Base-by-base conservation (phyloP, 1,140 invertebrate species). In the Cecropterus lyciades region DNA sequence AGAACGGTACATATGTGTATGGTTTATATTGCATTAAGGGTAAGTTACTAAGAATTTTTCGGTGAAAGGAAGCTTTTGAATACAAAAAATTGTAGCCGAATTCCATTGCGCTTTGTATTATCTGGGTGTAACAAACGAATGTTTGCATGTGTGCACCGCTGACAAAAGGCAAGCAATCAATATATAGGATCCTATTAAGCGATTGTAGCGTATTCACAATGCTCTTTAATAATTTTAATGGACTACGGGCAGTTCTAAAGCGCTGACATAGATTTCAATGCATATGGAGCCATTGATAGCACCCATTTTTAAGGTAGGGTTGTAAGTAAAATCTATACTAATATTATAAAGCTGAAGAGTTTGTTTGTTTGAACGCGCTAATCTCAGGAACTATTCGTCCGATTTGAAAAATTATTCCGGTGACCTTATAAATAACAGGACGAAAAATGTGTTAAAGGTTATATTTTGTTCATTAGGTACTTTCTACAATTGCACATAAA, bases 91-190 rank as follows among this genome's bases (percentile, higher is more conserved):
- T n/a, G n/a, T n/a, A 13, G 0, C 17, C 48, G 24, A 27, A 49
- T 49, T 49, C 48, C 48, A n/a, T 27, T 49, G 17, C 20, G 20
- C 48, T n/a, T n/a, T n/a, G 48, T 27, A 49, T 49, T 24, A 49
- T 27, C 48, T 49, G 48, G 48, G 48, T 27, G 24, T 27, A 13
- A 9, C 15, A 13, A 24, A 49, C 16, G 16, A 48, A 11, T 15
- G 1, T 40, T 40, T 40, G 24, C 4, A 49, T 11, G 20, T 17
- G 17, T 13, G 48, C 11, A 15, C n/a, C 5, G 11, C 48, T 17
- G n/a, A 49, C 48, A 49, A 49, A 49, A 49, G 48, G 20, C 48
- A 13, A 17, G 24, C n/a, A n/a, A n/a, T n/a, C 48, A 49, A 49
- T 49, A 9, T 48, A 33, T 3, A 17, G 45, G 2, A 48, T 20